Conservation (phyloP, 2,113 vertebrate species). For the Bambusicola thoracicus region DNA sequence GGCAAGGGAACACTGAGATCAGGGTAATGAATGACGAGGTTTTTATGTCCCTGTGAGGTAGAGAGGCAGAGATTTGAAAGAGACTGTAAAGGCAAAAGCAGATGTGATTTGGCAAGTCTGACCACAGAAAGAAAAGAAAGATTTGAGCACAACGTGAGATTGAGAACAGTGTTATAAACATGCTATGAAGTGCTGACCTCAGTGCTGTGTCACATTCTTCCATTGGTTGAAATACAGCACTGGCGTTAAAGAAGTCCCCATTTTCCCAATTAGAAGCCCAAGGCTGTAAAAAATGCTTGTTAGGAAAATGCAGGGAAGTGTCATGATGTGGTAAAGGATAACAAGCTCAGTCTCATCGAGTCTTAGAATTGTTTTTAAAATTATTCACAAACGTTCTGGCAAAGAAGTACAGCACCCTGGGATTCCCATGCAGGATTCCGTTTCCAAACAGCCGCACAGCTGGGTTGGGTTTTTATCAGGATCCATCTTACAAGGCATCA, state of each 20-base stretch:
- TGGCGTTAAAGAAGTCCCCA: conserved; percentile 31
- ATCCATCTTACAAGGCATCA: conserved; percentile 31
- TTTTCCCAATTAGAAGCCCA: conserved; percentile 54
- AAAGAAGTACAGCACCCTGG: neutral
- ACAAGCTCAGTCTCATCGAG: conserved; percentile 2
- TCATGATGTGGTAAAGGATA: neutral
- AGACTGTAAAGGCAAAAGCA: neutral
- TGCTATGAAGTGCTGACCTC: conserved; percentile 18
- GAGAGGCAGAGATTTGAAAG: neutral
- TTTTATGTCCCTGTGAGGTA: neutral
- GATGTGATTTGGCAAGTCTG: neutral
- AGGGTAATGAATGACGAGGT: neutral
- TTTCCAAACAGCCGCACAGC: neutral
- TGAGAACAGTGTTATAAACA: conserved; percentile 36
- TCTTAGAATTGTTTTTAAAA: neutral
- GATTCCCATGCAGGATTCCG: conserved; percentile 1
- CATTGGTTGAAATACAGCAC: conserved; percentile 48
- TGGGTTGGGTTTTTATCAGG: conserved; percentile 10
- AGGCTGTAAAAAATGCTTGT: conserved; percentile 33
- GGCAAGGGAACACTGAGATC: neutral
- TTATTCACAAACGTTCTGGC: neutral
- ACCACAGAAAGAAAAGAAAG: neutral
- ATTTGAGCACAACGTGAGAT: neutral
- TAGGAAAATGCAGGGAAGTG: conserved; percentile 8
- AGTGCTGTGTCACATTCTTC: conserved; percentile 31